phyloP scores from a whole-genome alignment of 1,140 invertebrate species.

The Matsumurasca onukii region DNA sequence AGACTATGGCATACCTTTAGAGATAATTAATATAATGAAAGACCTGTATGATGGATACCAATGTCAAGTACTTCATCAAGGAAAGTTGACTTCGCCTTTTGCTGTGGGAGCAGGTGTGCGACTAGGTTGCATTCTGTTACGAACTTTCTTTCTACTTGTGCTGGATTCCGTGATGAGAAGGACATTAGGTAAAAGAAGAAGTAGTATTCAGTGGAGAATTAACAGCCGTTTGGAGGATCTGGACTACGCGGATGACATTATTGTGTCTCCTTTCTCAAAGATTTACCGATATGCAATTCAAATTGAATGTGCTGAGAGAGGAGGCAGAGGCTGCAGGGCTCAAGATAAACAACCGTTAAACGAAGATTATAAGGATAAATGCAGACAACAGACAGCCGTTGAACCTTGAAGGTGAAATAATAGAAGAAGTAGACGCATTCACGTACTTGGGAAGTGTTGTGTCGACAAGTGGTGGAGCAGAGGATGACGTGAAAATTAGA shows the following conservation, averaged over 20 bases:
- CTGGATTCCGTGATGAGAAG: not conserved
- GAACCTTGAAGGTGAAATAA: too few species aligned
- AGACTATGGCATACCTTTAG: not conserved
- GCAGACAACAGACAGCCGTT: not conserved
- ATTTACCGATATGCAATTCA: not conserved
- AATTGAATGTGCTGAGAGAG: not conserved
- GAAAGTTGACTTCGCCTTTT: not conserved
- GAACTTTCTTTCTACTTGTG: not conserved
- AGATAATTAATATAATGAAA: conserved; percentile 6
- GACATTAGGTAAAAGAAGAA: not conserved
- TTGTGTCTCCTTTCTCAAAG: not conserved
- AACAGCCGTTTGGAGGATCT: not conserved
- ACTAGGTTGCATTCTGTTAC: not conserved
- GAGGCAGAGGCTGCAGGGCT: not conserved
- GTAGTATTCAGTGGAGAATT: not conserved
- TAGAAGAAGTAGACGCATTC: too few species aligned
- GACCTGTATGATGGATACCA: not conserved
- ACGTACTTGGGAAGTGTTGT: too few species aligned
- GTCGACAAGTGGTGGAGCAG: too few species aligned
- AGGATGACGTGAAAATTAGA: too few species aligned
- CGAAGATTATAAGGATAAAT: not conserved
- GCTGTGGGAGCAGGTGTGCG: not conserved
- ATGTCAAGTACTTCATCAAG: not conserved
- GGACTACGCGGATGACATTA: not conserved
- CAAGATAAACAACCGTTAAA: not conserved